Evolutionary conservation across 2,113 vertebrate genomes (phyloP), one percentile per base, ranked within the genome.

Genomic region (Salvelinus alpinus): DNA sequence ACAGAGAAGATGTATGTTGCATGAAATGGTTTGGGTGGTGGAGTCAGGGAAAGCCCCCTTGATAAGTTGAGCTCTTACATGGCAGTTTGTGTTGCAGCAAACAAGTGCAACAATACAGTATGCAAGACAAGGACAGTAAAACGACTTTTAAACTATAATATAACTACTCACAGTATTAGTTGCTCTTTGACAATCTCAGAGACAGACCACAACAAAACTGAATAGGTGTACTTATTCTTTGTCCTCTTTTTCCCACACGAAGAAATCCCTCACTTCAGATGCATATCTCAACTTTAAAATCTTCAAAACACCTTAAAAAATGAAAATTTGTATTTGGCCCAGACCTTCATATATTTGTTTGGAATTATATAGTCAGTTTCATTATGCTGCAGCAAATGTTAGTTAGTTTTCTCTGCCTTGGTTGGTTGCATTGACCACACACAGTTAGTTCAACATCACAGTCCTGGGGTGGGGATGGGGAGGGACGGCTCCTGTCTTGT

Each of bases 301-400:
- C 86, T 90, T 82, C 74, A 82, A 71, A 84, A 80, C 79, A 76
- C 27, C 64, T 76, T 65, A 82, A 86, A 81, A 86, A 84, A 83
- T 68, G 60, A 89, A 90, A 86, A 88, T 80, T 71, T 86, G 78
- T 89, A 84, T 90, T 89, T 90, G 91, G 89, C 88, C 85, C 87
- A 83, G 87, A 90, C 90, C 93, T 94, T 94, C 92, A 93, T 92
- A 20, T 83, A 86, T 91, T 86, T 89, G 80, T 88, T 84, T 71
- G 77, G 71, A 80, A 84, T 88, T 82, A 82, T 80, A 85, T 85
- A 87, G 86, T 87, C 86, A 87, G 88, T 87, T 86, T 91, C 38
- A 44, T 44, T 44, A 44, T 44, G 38, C 9, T 44, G 89, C 90
- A 90, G 90, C 88, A 89, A 75, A 65, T 79, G 77, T 78, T 47